These are phyloP conservation scores for Cyanistes caeruleus DNA, from an alignment of 2,113 vertebrate genomes.

Conservation along the genomic window DNA sequence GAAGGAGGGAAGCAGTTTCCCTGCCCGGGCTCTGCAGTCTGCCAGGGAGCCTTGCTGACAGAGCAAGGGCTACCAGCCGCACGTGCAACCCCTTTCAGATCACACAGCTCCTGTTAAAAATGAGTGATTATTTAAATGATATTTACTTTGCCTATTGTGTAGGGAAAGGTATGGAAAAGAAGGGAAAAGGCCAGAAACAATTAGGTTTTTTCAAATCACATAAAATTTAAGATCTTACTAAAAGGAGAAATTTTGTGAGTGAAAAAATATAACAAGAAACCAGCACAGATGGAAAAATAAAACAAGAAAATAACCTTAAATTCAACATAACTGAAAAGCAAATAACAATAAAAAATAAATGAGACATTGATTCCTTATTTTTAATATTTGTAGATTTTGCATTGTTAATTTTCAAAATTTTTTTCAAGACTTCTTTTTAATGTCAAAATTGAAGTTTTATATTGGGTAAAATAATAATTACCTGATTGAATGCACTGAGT, in stretches of 20 bases:
- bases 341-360: not conserved
- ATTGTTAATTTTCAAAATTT: not conserved
- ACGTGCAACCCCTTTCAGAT: accelerated
- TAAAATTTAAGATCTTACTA: not conserved
- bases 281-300: not conserved
- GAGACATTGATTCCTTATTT: not conserved
- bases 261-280: not conserved
- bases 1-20: not conserved
- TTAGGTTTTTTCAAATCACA: accelerated
- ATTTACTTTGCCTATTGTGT: not conserved
- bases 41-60: not conserved
- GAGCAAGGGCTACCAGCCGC: not conserved
- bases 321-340: not conserved
- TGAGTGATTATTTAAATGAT: too few relatives aligned
- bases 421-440: not conserved
- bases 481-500: slow-evolving; percentile 81
- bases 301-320: not conserved
- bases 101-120: accelerated
- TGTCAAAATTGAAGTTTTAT: not conserved
- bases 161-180: not conserved
- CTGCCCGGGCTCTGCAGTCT: not conserved
- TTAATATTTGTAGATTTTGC: not conserved
- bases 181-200: not conserved
- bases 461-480: slow-evolving; percentile 34
- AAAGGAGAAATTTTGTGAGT: not conserved